A percentile compares a stretch with the other conserved stretches of the same genome.
Conservation (phyloP, 1,140 invertebrate genomes). For the Heliconius congener region DNA sequence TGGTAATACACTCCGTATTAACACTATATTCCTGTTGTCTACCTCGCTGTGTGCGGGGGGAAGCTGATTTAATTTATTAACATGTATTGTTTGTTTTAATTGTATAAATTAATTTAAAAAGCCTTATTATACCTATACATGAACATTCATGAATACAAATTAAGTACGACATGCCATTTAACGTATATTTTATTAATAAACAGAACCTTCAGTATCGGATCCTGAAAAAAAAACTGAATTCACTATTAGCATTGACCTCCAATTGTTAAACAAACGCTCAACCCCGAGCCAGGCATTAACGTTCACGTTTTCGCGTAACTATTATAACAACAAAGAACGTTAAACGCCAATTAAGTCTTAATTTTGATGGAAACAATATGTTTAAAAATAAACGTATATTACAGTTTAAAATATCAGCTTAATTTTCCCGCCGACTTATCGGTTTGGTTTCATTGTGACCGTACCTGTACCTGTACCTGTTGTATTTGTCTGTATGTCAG, state of each 20-base stretch:
- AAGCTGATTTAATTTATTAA: no score
- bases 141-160: slow-evolving; percentile 1
- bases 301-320: slow-evolving; percentile 38
- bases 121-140: not conserved
- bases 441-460: not conserved
- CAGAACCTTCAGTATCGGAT: not conserved
- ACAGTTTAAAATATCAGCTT: not conserved
- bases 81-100: not conserved
- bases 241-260: slow-evolving; percentile 49
- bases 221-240: slow-evolving; percentile 27
- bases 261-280: slow-evolving; percentile 39
- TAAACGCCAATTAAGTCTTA: slow-evolving; percentile 31
- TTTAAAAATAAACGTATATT: slow-evolving; percentile 17
- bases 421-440: not conserved
- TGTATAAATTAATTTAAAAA: not conserved
- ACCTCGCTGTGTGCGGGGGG: no score
- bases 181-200: not conserved
- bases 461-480: slow-evolving; percentile 57
- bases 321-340: slow-evolving; percentile 42
- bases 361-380: not conserved
- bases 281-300: slow-evolving; percentile 35
- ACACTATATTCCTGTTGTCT: no score
- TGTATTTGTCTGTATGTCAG: slow-evolving; percentile 45
- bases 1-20: no score
- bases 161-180: slow-evolving; percentile 9